Evolutionary conservation across 2,113 vertebrate species (phyloP), one percentile per base, ranked within the genome.

Genomic region (Solenodon paradoxus): DNA sequence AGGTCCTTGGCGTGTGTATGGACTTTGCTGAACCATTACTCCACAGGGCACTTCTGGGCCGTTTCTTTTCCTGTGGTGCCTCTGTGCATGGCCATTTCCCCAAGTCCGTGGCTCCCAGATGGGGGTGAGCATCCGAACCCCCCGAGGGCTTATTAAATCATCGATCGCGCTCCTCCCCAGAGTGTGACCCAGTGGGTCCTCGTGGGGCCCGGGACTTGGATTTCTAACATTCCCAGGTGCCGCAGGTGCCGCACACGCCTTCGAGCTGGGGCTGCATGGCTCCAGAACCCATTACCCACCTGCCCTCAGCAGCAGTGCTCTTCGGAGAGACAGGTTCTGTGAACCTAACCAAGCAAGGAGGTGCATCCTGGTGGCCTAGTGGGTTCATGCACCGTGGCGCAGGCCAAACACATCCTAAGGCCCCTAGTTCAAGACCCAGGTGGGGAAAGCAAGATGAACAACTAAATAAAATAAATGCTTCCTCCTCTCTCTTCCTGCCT

Each of bases 161-260:
- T n/a, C n/a, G n/a, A n/a, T n/a, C n/a, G n/a, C n/a, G n/a, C n/a
- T n/a, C n/a, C 28, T 30, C 1, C 15, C 30, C 35, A n/a, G 32
- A 28, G 9, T 38, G n/a, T 28, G 35, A 24, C 7, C n/a, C 30
- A 51, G 26, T 6, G 3, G 71, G 72, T 20, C 35, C 32, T 3
- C 26, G 40, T 32, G 2, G 88, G 30, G 64, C 72, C 59, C 9
- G 0, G 28, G 69, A n/a, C 2, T 89, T 28, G 38, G 40, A 22
- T 81, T 82, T 85, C 74, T 61, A 16, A 42, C 30, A 47, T n/a
- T 22, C 68, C 19, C n/a, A 17, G 72, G 57, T 1, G 30, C 4
- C 7, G 5, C 4, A 6, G 84, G 47, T 26, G 30, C 20, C 11
- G 0, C 19, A 5, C 3, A 0, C 22, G 16, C 32, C 22, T 49